Base-by-base conservation (phyloP, 2,888 invertebrate species). In the Rosalia funebris region DNA sequence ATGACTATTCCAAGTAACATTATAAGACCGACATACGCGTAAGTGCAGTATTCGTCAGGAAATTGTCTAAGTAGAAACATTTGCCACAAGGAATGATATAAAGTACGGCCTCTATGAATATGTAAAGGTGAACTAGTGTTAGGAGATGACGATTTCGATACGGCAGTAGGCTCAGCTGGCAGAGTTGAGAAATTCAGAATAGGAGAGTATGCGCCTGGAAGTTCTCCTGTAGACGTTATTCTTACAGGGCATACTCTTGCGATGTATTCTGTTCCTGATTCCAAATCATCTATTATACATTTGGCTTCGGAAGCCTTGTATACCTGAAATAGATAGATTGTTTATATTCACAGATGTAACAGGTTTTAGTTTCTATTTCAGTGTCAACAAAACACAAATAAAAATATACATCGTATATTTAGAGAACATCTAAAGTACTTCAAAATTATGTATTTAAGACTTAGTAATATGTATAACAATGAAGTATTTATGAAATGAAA, bases 211-310 rank as follows among this genome's bases (percentile, higher is more conserved):
- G 91, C 88, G 62, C 93, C 91, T 60, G 86, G 81, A 69, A 92
- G 84, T 72, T 86, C 86, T 36, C 86, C 85, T 50, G 82, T 83
- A 71, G 85, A 83, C 55, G 87, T 85, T 52, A 83, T 82, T 45
- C 95, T 87, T 73, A 93, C 87, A 19, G 91, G 89, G 82, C 91
- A 90, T 65, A 95, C 92, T 55, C 94, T 88, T 73, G 91, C 88
- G 73, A 83, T 83, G 83, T 94, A 94, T 77, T 91, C 91, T 55
- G 86, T 86, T 73, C 91, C 91, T 50, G 89, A 85, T 72, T 91
- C 89, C 77, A 95, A 84, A 77, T 89, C 88, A 82, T 86, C 84
- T 78, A 90, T 81, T 78, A 84, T 84, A 78, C 84, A 87, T 81
- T 84, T 86, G 57, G 86, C 83, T 70, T 87, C 89, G 61, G 83